Conservation (phyloP, 2,797 vertebrate genomes). For the Catamblyrhynchus diadema region DNA sequence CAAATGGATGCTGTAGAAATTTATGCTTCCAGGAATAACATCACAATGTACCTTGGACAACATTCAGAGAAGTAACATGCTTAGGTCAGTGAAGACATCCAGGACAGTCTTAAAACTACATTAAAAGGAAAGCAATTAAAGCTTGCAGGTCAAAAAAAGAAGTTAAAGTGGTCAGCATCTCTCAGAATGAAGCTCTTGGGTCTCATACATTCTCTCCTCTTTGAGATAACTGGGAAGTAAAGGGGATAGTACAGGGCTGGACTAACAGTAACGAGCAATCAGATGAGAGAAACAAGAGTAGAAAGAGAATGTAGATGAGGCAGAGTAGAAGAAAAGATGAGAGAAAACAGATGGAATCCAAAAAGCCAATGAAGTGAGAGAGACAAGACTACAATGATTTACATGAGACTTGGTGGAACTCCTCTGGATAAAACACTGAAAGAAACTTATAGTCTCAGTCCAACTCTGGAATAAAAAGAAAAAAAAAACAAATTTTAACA, state of each 20-base stretch:
- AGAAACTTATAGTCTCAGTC: neutral
- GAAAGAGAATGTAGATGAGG: neutral
- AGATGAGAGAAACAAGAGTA: conserved; percentile 30
- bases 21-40: neutral
- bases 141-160: neutral
- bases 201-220: neutral
- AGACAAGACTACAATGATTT: conserved; percentile 50
- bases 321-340: conserved; percentile 31
- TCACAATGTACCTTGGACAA: neutral
- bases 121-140: neutral
- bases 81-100: neutral
- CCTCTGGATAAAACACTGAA: neutral
- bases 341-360: conserved; percentile 38
- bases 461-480: neutral
- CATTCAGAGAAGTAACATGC: neutral
- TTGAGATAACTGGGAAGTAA: conserved; percentile 1
- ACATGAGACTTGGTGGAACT: neutral
- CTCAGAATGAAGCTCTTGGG: neutral
- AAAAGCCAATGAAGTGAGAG: conserved; percentile 41
- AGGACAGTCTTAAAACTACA: neutral
- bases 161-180: neutral
- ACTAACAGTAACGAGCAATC: neutral
- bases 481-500: neutral
- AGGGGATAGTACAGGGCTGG: neutral
- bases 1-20: neutral